Base-by-base conservation (phyloP, 2,888 invertebrate species). In the Neocrepidodera transversa region DNA sequence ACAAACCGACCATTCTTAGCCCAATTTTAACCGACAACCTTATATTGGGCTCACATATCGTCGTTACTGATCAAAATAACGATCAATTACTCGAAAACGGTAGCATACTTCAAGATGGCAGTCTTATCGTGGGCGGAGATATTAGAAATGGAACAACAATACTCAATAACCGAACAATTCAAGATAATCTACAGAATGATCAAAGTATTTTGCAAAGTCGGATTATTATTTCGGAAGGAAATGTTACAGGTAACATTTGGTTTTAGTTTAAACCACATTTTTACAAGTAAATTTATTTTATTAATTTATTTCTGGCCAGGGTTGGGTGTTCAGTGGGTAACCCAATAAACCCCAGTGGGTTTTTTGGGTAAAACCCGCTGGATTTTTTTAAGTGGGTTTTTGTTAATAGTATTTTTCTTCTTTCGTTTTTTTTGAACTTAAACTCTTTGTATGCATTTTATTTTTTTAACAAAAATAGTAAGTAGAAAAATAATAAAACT, bases 11-110 rank as follows among this genome's bases (percentile, higher is more conserved):
- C 16, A 70, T 77, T n/a, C 62, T 79, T 13, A 78, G 76, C 54
- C 77, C 79, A 2, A 76, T 79, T 45, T 65, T 78, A 32, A 66
- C 74, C 5, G 78, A 79, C 52, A 77, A 75, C 61, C 66, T 80
- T 26, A 79, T 80, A 55, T 65, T 79, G 14, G 77, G 76, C n/a
- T 78, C 78, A 1, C 78, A 79, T 40, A 78, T 79, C 10, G 77
- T 79, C 3, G 74, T 78, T 3, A 72, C 76, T 1, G 77, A 76
- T 57, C 75, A 69, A 53, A 71, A 59, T 43, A 70, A 65, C 48
- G 76, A 75, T 2, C 69, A 75, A 30, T 69, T 76, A 47, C 66
- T 77, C 18, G 69, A 76, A n/a, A 74, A 73, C 23, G 61, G 61
- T 2, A 48, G 26, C 20, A 55, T 65, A 14, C 50, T 67, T 18